These are phyloP conservation scores for Procavia capensis DNA, from an alignment of 2,113 vertebrate genomes.

Conservation along the genomic window DNA sequence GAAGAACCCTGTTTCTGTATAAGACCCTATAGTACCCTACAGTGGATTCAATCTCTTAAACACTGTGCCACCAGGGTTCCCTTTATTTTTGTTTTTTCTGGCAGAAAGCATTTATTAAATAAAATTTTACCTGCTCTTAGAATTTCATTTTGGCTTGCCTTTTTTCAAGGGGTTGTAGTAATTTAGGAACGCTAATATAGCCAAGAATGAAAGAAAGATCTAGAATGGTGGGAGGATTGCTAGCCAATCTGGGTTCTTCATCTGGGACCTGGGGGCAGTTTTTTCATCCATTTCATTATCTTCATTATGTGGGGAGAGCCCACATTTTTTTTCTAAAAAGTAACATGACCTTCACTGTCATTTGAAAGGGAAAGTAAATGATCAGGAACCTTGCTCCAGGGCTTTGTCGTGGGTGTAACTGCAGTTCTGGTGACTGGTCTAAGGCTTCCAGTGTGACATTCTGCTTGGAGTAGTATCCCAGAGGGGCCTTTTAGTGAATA, in stretches of 20 bases:
- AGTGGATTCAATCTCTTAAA: no score
- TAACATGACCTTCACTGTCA: background rate
- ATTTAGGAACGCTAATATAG: slow-evolving; percentile 24
- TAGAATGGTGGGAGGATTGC: background rate
- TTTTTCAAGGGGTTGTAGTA: slow-evolving; percentile 37
- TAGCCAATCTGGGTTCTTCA: background rate
- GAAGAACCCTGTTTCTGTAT: slow-evolving; percentile 23
- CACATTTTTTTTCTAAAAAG: background rate
- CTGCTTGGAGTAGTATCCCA: background rate
- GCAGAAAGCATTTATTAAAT: slow-evolving; percentile 3
- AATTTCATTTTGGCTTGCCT: slow-evolving; percentile 39
- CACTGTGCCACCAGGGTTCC: no score
- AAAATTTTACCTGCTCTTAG: background rate
- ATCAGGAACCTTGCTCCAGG: background rate
- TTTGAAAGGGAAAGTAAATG: background rate
- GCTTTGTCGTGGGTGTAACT: background rate
- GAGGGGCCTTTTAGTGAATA: background rate
- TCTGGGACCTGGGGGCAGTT: background rate
- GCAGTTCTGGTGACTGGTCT: background rate
- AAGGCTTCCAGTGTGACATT: background rate
- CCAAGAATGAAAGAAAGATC: slow-evolving; percentile 30
- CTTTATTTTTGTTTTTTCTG: no score
- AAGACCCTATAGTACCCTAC: no score
- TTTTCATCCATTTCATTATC: slow-evolving; percentile 15
- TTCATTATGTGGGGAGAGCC: background rate